A percentile compares a stretch with the other conserved stretches of the same genome.
phyloP scores from a whole-genome alignment of 2,113 vertebrate genomes.

The Corythaixoides concolor region DNA sequence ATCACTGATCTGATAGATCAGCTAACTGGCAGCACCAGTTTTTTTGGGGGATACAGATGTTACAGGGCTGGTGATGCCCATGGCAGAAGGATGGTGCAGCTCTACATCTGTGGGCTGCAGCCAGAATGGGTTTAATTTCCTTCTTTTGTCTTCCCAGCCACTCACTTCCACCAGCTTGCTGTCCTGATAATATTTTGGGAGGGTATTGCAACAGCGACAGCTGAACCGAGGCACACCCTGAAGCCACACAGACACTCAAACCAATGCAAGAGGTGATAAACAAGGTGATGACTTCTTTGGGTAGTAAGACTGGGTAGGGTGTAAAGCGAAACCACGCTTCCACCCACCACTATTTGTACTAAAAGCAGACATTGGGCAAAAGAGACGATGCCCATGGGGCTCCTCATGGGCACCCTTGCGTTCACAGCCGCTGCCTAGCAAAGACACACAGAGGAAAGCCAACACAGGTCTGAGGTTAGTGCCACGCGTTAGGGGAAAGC shows the following conservation, averaged over 20 bases:
- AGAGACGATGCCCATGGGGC: neutral
- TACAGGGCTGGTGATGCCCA: neutral
- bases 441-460: neutral
- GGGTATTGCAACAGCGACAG: neutral
- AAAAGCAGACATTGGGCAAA: neutral
- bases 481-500: neutral
- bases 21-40: neutral
- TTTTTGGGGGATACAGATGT: rapidly evolving
- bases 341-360: neutral
- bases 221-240: neutral
- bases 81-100: neutral
- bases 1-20: neutral
- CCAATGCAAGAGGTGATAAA: neutral
- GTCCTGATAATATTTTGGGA: neutral
- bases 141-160: neutral
- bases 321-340: neutral
- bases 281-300: neutral
- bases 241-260: neutral
- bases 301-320: neutral
- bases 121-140: neutral
- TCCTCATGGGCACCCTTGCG: neutral
- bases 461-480: neutral
- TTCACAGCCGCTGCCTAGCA: neutral
- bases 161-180: neutral
- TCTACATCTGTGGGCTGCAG: neutral